These are phyloP conservation scores for Sitobion miscanthi DNA, from an alignment of 1,140 invertebrate genomes.

Conservation along the genomic window DNA sequence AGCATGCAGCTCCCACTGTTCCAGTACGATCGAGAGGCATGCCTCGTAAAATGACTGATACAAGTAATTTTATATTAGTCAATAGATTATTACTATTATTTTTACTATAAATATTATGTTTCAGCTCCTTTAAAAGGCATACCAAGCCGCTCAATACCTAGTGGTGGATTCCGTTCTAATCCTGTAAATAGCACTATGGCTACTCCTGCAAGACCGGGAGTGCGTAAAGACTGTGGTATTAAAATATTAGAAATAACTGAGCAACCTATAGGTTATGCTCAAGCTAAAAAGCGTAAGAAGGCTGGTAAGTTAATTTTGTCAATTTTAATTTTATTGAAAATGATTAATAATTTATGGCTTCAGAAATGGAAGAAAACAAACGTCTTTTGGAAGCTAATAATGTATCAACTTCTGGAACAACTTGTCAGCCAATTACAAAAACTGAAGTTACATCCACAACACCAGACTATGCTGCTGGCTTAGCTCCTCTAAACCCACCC, in stretches of 20 bases:
- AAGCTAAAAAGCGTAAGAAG: slow-evolving; percentile 72
- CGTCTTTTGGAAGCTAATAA: slow-evolving; percentile 68
- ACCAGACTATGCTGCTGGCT: slow-evolving; percentile 81
- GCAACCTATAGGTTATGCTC: slow-evolving; percentile 76
- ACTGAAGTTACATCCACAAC: slow-evolving; percentile 62
- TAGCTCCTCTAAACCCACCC: slow-evolving; percentile 67
- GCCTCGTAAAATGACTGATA: slow-evolving; percentile 96
- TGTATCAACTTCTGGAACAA: slow-evolving; percentile 63
- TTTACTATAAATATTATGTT: slow-evolving; percentile 59
- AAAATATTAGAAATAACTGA: slow-evolving; percentile 93
- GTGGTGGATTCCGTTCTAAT: slow-evolving; percentile 70
- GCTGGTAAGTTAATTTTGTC: slow-evolving; percentile 64
- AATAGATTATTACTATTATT: slow-evolving; percentile 28
- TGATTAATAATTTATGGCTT: not conserved
- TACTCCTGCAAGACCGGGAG: slow-evolving; percentile 64
- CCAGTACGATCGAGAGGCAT: slow-evolving; percentile 91
- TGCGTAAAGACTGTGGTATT: slow-evolving; percentile 86
- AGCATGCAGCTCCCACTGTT: slow-evolving; percentile 84
- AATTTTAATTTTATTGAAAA: not conserved
- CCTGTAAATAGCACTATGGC: slow-evolving; percentile 66
- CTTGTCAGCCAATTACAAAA: slow-evolving; percentile 62
- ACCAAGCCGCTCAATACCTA: slow-evolving; percentile 76
- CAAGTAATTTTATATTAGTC: slow-evolving; percentile 70
- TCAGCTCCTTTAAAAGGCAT: slow-evolving; percentile 88
- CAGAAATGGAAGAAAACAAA: slow-evolving; percentile 80